Evolutionary conservation across 2,113 vertebrate species (phyloP).

Genomic region (Dunckerocampus dactyliophorus): DNA sequence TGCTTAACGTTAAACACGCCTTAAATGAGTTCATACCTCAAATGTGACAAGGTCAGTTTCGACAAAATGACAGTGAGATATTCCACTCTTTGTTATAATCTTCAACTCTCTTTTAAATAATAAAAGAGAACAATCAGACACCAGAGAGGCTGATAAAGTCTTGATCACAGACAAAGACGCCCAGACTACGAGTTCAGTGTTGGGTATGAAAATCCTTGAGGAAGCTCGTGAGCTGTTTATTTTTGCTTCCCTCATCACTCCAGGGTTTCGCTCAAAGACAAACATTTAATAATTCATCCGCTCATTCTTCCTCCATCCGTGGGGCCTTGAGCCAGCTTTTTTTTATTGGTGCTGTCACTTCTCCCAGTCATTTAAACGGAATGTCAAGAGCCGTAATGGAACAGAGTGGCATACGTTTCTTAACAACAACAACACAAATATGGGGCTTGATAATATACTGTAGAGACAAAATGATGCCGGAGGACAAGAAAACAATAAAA

Average conservation of each 20-base stretch:
- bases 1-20: conserved; percentile 28
- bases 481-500: conserved; percentile 5
- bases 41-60: conserved; percentile 25
- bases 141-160: conserved; percentile 8
- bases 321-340: conserved; percentile 22
- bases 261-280: conserved; percentile 54
- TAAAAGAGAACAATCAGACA: conserved; percentile 12
- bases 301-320: conserved; percentile 26
- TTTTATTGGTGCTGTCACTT: conserved; percentile 16
- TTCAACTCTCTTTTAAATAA: conserved; percentile 10
- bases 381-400: not conserved
- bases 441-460: not conserved
- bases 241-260: conserved; percentile 52
- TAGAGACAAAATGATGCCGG: conserved; percentile 14
- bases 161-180: conserved; percentile 27
- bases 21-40: conserved; percentile 12
- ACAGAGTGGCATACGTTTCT: not conserved
- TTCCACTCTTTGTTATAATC: conserved; percentile 7
- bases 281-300: conserved; percentile 64
- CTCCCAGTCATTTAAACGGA: conserved; percentile 13
- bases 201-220: conserved; percentile 46
- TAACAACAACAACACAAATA: not conserved
- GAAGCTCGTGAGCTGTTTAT: conserved; percentile 60
- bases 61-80: conserved; percentile 12
- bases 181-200: conserved; percentile 35